These are phyloP conservation scores for Pseudolaguvia tuberculata DNA, from an alignment of 2,113 vertebrate species.

Conservation along the genomic window DNA sequence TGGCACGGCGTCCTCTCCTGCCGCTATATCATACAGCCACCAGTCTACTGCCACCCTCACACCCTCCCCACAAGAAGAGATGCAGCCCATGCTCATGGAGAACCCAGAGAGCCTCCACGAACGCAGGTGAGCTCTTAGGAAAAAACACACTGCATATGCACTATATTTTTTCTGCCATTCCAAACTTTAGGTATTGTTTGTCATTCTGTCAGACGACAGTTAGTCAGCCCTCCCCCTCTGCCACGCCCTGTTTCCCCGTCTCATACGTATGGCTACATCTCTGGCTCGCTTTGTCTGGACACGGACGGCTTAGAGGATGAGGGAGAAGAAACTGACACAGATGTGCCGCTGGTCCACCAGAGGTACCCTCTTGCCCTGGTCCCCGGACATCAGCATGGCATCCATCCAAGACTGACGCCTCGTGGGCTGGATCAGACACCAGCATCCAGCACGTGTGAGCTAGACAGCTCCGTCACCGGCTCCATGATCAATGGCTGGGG, in stretches of 20 bases:
- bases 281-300: conserved; percentile 90
- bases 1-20: conserved; percentile 92
- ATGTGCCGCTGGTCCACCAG: conserved; percentile 87
- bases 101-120: conserved; percentile 79
- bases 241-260: conserved; percentile 86
- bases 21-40: conserved; percentile 95
- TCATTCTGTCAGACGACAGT: conserved; percentile 73
- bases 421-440: conserved; percentile 94
- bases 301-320: conserved; percentile 82
- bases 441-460: conserved; percentile 91
- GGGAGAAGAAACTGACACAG: conserved; percentile 80
- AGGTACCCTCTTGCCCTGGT: conserved; percentile 69
- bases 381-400: conserved; percentile 61
- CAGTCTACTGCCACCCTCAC: conserved; percentile 97
- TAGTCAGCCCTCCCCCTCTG: conserved; percentile 87
- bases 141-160: too few species aligned
- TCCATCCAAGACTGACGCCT: conserved; percentile 78
- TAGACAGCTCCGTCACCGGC: conserved; percentile 97
- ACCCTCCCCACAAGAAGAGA: conserved; percentile 94
- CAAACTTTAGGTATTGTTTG: not conserved
- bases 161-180: not conserved
- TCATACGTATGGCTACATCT: conserved; percentile 95
- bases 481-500: conserved; percentile 99
- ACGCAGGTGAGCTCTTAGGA: conserved; percentile 72
- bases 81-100: conserved; percentile 92